Percentiles rank a stretch among this genome's conserved stretches.
Conservation (phyloP, 64 coral and sea anemone species). For the Hydrozoanthus tunicans region DNA sequence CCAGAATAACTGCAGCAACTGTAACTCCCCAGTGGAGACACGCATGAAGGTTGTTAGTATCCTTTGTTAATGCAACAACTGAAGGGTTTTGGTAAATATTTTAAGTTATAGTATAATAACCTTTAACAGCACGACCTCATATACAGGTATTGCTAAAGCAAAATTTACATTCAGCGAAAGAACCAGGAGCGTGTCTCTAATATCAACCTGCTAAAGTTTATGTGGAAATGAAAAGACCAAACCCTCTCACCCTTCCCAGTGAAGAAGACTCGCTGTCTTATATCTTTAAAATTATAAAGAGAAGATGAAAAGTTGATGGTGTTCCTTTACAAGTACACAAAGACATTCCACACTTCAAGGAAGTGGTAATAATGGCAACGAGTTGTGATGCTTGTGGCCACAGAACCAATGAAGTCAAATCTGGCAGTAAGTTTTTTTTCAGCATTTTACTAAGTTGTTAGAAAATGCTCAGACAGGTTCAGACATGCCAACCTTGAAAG, state of each 20-base stretch:
- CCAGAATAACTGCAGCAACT: slow-evolving; percentile 65
- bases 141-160: background rate
- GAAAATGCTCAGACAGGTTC: background rate
- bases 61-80: slow-evolving; percentile 12
- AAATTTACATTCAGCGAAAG: too few relatives aligned
- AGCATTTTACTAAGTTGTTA: too few relatives aligned
- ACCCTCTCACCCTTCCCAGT: too few relatives aligned
- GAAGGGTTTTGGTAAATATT: background rate
- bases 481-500: background rate
- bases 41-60: slow-evolving; percentile 97
- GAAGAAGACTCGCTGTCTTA: background rate
- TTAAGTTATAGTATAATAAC: background rate
- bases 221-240: too few relatives aligned
- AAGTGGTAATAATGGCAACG: slow-evolving; percentile 95
- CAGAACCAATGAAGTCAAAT: slow-evolving; percentile 91
- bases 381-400: slow-evolving; percentile 81
- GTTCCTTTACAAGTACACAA: slow-evolving; percentile 30
- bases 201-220: too few relatives aligned
- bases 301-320: background rate
- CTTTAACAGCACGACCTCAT: background rate
- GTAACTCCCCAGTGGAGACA: slow-evolving; percentile 82
- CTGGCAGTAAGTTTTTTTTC: slow-evolving; percentile 72
- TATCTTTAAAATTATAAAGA: background rate
- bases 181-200: too few relatives aligned
- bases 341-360: slow-evolving; percentile 98